Base-by-base conservation (phyloP, 2,113 vertebrate genomes). In the Alectura lathami region DNA sequence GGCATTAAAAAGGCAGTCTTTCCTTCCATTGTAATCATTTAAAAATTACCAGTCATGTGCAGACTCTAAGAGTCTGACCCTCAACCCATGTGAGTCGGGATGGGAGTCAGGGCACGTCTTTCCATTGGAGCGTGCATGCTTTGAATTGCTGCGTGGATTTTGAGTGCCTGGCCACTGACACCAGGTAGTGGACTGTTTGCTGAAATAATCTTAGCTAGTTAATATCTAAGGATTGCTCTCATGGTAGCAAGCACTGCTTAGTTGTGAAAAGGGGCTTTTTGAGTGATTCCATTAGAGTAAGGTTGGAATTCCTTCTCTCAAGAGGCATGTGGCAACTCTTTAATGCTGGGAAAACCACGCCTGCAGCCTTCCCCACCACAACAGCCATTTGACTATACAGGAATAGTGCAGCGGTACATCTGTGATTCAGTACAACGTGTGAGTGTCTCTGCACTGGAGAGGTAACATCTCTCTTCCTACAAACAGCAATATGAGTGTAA, bases 1-100 rank as follows among this genome's bases (percentile, higher is more conserved):
- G 90, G 91, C 78, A 94, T 96, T 88, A 80, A 94, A 95, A 93
- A 93, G 89, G 32, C 84, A 96, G 64, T 91, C 96, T 96, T 96
- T 94, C 89, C 93, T 94, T 94, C 91, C 84, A 92, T 88, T 91
- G 94, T 95, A 96, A 93, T 94, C 3, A 91, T 95, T 94, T 92
- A 75, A 95, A 96, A 95, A 94, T 93, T 83, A 96, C 91, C 82
- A 91, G 88, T 76, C 93, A 82, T 43, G 62, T 89, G 88, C 18
- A 3, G 80, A 86, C 75, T 80, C 50, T 86, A 38, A 22, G 60
- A 85, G 47, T 50, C 67, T 94, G 88, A 94, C 64, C 29, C 77
- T 86, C 72, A 95, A 67, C 36, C 56, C n/a, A 15, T 43, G 66
- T 29, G 76, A 95, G 56, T 40, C 42, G 57, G 86, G 73, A 88